Conservation (phyloP, 2,888 invertebrate genomes). For the Troglohyphantes excavatus region DNA sequence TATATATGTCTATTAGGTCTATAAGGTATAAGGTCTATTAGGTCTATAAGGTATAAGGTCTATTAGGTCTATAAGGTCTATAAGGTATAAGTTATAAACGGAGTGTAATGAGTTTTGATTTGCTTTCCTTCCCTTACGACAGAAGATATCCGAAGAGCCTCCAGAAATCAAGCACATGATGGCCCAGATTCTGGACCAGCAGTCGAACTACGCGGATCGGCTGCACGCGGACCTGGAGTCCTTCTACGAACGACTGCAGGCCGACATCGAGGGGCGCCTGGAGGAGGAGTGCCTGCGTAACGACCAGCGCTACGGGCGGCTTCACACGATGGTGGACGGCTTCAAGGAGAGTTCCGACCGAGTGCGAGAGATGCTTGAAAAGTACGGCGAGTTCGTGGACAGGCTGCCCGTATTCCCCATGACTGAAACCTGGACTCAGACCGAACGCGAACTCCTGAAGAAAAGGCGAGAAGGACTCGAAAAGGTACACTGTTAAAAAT, state of each 20-base stretch:
- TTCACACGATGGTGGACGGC: neutral
- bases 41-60: too few relatives aligned
- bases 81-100: too few relatives aligned
- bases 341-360: neutral
- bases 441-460: neutral
- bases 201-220: neutral
- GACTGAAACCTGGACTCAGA: slow-evolving; percentile 22
- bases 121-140: too few relatives aligned
- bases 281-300: slow-evolving; percentile 28
- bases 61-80: too few relatives aligned
- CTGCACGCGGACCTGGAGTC: slow-evolving; percentile 18
- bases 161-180: slow-evolving; percentile 27
- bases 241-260: neutral
- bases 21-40: too few relatives aligned
- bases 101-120: too few relatives aligned
- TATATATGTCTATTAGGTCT: too few relatives aligned
- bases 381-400: neutral
- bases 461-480: neutral
- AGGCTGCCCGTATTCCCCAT: neutral
- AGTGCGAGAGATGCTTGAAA: slow-evolving; percentile 5
- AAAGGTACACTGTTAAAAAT: too few relatives aligned
- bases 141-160: slow-evolving; percentile 44
- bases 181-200: neutral
- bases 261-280: neutral
- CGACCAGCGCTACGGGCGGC: slow-evolving; percentile 5